Percentiles rank a stretch among this genome's conserved stretches.
phyloP scores from a whole-genome alignment of 2,888 invertebrate genomes.

The Taenaris catops region DNA sequence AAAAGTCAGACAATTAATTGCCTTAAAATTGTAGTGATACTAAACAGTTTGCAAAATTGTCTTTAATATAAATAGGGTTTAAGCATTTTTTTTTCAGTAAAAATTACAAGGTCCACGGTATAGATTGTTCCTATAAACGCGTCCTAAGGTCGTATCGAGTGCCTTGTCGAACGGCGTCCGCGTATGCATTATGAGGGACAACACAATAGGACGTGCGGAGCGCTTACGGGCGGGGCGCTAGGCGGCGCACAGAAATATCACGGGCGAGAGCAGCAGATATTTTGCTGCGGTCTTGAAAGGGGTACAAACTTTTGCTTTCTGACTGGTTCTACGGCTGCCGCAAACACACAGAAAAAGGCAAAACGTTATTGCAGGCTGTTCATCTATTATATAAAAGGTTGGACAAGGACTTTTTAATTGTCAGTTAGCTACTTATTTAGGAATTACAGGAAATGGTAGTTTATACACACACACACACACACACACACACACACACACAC shows the following conservation, averaged over 20 bases:
- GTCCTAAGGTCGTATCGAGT: constrained; percentile 20
- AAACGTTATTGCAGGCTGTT: constrained; percentile 38
- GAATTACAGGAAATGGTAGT: no score
- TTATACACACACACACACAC: no score
- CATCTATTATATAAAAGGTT: no score
- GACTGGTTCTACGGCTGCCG: constrained; percentile 78
- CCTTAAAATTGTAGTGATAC: no score
- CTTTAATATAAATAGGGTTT: no score
- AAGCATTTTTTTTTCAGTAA: no score
- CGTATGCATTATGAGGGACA: constrained; percentile 37
- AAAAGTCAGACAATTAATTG: no score
- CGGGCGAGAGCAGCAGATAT: constrained; percentile 86
- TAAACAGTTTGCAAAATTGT: no score
- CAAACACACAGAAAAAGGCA: constrained; percentile 72
- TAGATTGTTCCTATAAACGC: neutral
- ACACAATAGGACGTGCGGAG: constrained; percentile 62
- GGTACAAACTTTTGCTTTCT: constrained; percentile 85
- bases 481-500: no score
- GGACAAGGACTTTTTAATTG: no score
- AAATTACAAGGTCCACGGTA: no score
- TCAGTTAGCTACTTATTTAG: no score
- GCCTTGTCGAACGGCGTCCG: constrained; percentile 38
- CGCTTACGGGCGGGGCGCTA: constrained; percentile 72
- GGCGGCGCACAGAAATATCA: constrained; percentile 88
- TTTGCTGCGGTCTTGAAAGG: constrained; percentile 88